A percentile compares a stretch with the other conserved stretches of the same genome.
Evolutionary conservation across 2,797 vertebrate species (phyloP).

Genomic region (Takifugu rubripes): DNA sequence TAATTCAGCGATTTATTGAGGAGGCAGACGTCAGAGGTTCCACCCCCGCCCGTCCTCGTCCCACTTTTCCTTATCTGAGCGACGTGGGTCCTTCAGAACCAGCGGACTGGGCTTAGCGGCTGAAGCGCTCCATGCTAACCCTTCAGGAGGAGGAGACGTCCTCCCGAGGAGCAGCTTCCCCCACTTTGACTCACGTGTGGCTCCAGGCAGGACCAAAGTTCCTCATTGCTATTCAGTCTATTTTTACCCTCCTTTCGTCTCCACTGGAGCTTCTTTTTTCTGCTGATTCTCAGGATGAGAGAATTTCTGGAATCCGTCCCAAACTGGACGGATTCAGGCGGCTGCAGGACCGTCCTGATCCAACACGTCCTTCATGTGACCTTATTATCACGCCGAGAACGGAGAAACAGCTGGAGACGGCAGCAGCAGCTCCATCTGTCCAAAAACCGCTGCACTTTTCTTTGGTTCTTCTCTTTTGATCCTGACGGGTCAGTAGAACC

Average conservation of each 20-base stretch:
- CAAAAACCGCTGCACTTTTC: too few relatives aligned
- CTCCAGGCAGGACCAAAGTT: constrained; percentile 52
- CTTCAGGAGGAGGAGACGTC: constrained; percentile 37
- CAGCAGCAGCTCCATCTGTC: not conserved
- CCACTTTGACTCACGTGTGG: constrained; percentile 48
- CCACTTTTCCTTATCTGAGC: constrained; percentile 37
- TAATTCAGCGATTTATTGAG: constrained; percentile 17
- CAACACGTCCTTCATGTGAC: constrained; percentile 22
- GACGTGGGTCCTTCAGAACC: constrained; percentile 32
- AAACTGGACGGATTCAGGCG: constrained; percentile 4
- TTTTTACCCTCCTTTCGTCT: constrained; percentile 62
- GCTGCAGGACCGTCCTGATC: constrained; percentile 7
- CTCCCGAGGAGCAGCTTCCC: constrained; percentile 34
- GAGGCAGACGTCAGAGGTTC: not conserved
- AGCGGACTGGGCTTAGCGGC: constrained; percentile 28
- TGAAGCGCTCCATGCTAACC: constrained; percentile 30
- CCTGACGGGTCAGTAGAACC: too few relatives aligned
- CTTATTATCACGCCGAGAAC: constrained; percentile 1
- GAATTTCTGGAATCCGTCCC: constrained; percentile 42
- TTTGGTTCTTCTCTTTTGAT: too few relatives aligned
- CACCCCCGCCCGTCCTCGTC: constrained; percentile 20
- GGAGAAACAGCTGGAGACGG: not conserved
- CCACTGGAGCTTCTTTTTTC: constrained; percentile 16
- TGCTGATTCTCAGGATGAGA: constrained; percentile 45
- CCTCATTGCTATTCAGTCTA: constrained; percentile 69